Evolutionary conservation across 2,113 vertebrate genomes (phyloP), one percentile per base, ranked within the genome.

Genomic region (Corythoichthys haematopterus): DNA sequence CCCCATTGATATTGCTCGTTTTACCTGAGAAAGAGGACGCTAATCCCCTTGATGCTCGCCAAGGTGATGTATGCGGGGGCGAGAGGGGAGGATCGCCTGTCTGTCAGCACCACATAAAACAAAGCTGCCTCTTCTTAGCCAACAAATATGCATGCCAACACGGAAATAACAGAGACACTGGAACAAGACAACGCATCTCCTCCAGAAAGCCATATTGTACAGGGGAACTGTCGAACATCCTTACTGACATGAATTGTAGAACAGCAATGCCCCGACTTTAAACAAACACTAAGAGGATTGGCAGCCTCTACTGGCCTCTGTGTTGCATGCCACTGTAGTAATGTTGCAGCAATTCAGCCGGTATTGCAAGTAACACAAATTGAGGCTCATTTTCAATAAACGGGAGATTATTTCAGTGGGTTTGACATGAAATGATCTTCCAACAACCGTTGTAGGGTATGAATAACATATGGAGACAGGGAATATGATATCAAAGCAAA

Each of bases 31-130:
- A 78, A 77, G 62, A 69, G 77, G 66, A 82, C 6, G 10, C 65
- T 84, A 82, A 87, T 82, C 79, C 76, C 71, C 82, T 75, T 72
- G 84, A 82, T 84, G 80, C 48, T 69, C 65, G 53, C 73, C 75
- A 76, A 75, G 84, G 82, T 69, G 76, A 79, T 72, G 65, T 52
- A 15, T 75, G 76, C 7, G 66, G 83, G 79, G 80, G 74, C 64
- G 78, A 68, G 74, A 69, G 67, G 80, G 87, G 78, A 57, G 75
- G 80, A 79, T 76, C 70, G 76, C 75, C 78, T 76, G 85, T 83
- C 84, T 85, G 77, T 87, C 87, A 87, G 70, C 72, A 64, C 70
- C 65, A 56, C 50, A 45, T 80, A 80, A 77, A 8, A 83, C 77
- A 83, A 79, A 82, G 76, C 78, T 69, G 68, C 11, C 52, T 71